Conservation (phyloP, 2,797 vertebrate species). For the Heliangelus exortis region DNA sequence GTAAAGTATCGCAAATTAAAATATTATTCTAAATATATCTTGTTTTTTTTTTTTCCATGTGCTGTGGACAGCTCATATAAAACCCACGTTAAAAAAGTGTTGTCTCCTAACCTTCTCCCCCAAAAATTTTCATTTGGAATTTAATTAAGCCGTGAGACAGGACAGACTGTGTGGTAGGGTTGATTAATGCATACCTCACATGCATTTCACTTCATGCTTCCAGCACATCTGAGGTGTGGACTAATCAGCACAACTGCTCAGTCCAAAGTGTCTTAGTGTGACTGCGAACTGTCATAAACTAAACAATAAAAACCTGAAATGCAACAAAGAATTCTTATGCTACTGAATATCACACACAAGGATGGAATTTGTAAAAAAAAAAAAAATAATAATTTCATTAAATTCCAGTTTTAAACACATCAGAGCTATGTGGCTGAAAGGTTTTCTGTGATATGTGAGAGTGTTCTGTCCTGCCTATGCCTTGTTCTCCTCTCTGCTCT, state of each 20-base stretch:
- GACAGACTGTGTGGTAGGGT: constrained; percentile 35
- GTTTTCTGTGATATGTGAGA: background rate
- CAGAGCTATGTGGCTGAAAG: background rate
- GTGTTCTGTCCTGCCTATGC: fast-evolving
- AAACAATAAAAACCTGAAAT: background rate
- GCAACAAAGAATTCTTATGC: background rate
- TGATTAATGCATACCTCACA: constrained; percentile 73
- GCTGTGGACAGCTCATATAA: constrained; percentile 49
- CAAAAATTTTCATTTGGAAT: constrained; percentile 68
- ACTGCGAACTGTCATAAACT: constrained; percentile 36
- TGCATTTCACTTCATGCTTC: constrained; percentile 67
- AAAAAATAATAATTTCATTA: background rate
- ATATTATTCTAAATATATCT: constrained; percentile 79
- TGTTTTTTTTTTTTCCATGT: constrained; percentile 52
- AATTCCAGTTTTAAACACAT: background rate
- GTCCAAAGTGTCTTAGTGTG: constrained; percentile 24
- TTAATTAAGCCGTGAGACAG: constrained; percentile 73
- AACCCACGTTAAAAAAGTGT: constrained; percentile 31
- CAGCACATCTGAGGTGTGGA: constrained; percentile 63
- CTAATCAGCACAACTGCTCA: constrained; percentile 71
- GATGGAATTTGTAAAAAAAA: background rate
- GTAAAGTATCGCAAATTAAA: constrained; percentile 75
- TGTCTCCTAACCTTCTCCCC: constrained; percentile 54
- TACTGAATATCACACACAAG: background rate
- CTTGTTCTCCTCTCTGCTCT: background rate